A percentile compares a stretch with the other conserved stretches of the same genome.
Evolutionary conservation across 2,888 invertebrate species (phyloP).

Genomic region (Troides oblongomaculatus): DNA sequence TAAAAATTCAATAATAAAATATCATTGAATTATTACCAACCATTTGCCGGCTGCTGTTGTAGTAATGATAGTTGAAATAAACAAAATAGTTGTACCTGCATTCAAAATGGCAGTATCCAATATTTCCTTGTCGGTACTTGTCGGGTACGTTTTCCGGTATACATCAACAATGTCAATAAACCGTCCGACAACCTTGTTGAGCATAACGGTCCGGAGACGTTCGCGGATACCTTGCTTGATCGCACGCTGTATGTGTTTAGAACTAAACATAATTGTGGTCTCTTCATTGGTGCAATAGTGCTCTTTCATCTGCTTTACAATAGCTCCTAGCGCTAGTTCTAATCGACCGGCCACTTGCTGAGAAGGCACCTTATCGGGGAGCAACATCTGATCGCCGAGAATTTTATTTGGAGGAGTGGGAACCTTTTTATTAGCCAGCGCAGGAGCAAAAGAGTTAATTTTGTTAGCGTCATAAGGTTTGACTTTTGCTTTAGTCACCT

Average conservation of each 20-base stretch:
- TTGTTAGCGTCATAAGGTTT: constrained; percentile 26
- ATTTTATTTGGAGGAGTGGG: constrained; percentile 21
- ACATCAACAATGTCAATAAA: constrained; percentile 40
- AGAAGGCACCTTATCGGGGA: constrained; percentile 45
- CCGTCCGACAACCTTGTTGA: constrained; percentile 49
- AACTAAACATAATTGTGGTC: constrained; percentile 32
- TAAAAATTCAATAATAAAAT: background rate
- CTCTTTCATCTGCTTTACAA: constrained; percentile 54
- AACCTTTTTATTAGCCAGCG: constrained; percentile 40
- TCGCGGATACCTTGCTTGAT: constrained; percentile 59
- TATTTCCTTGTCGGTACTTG: constrained; percentile 50
- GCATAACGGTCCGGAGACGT: constrained; percentile 54
- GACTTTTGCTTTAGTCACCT: constrained; percentile 45
- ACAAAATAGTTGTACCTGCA: constrained; percentile 27
- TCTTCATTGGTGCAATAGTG: constrained; percentile 30
- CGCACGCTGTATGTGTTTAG: constrained; percentile 16
- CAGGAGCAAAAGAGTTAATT: background rate
- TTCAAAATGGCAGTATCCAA: constrained; percentile 40
- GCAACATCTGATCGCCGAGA: constrained; percentile 35
- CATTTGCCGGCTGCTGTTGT: background rate
- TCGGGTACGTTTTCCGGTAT: constrained; percentile 52
- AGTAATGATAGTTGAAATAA: constrained; percentile 11
- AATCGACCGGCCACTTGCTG: constrained; percentile 56
- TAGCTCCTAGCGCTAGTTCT: constrained; percentile 58
- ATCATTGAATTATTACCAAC: background rate